phyloP scores from a whole-genome alignment of 2,113 vertebrate species.

The Dromiciops gliroides region DNA sequence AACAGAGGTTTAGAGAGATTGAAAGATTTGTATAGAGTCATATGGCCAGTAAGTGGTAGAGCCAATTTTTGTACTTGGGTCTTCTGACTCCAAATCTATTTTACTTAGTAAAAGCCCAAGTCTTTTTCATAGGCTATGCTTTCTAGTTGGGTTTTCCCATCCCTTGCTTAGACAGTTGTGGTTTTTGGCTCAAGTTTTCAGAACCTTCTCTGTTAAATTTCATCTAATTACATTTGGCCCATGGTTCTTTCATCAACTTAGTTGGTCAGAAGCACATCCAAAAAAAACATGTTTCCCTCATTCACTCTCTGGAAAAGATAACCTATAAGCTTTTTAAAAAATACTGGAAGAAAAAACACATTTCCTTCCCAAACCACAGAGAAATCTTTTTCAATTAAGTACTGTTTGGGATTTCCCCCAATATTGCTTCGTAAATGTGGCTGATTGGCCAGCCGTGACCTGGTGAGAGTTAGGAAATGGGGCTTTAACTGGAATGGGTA shows the following conservation, averaged over 20 bases:
- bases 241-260: background rate
- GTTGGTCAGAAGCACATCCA: background rate
- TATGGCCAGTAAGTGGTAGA: background rate
- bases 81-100: background rate
- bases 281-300: background rate
- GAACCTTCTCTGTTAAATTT: background rate
- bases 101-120: background rate
- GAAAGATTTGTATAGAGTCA: background rate
- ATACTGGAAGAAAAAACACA: background rate
- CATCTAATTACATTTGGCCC: too few relatives aligned
- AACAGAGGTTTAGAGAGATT: background rate
- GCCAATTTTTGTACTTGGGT: background rate
- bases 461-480: constrained; percentile 21
- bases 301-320: background rate
- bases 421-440: background rate
- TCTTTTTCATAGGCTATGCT: background rate
- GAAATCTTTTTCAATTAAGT: background rate
- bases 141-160: background rate
- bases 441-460: background rate
- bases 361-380: constrained; percentile 2
- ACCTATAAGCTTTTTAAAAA: background rate
- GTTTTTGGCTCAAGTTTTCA: background rate
- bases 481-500: background rate
- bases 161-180: background rate
- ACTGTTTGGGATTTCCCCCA: background rate